Conservation (phyloP, 1,140 invertebrate genomes). For the Lucilia sericata region DNA sequence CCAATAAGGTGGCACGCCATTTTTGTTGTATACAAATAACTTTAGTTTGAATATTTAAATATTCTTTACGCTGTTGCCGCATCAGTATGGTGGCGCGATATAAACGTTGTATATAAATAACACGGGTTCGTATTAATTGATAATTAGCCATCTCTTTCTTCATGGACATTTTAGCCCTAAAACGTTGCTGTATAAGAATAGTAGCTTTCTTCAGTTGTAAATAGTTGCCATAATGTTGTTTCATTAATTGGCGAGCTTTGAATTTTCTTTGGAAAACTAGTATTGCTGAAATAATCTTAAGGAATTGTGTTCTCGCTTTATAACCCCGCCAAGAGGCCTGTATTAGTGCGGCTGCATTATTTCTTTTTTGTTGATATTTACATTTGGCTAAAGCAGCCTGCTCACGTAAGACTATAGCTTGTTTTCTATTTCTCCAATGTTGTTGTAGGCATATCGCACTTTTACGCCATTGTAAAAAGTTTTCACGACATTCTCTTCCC, state of each 20-base stretch:
- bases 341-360: neutral
- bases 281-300: neutral
- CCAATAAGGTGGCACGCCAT: constrained; percentile 50
- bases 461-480: constrained; percentile 49
- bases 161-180: constrained; percentile 44
- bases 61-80: constrained; percentile 52
- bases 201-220: constrained; percentile 57
- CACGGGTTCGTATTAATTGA: constrained; percentile 24
- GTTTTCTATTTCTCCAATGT: constrained; percentile 56
- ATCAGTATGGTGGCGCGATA: constrained; percentile 51
- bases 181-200: constrained; percentile 50
- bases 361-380: constrained; percentile 34
- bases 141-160: neutral
- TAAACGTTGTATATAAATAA: constrained; percentile 52
- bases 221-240: constrained; percentile 47
- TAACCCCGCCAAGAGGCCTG: neutral
- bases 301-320: neutral
- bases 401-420: neutral
- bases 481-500: constrained; percentile 49
- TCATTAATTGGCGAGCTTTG: constrained; percentile 49
- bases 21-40: constrained; percentile 50
- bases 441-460: constrained; percentile 53
- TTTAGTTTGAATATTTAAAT: constrained; percentile 49
- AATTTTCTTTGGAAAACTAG: neutral
- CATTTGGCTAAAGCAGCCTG: constrained; percentile 30